Evolutionary conservation across 2,888 invertebrate species (phyloP).

Genomic region (Orgyia antiqua): DNA sequence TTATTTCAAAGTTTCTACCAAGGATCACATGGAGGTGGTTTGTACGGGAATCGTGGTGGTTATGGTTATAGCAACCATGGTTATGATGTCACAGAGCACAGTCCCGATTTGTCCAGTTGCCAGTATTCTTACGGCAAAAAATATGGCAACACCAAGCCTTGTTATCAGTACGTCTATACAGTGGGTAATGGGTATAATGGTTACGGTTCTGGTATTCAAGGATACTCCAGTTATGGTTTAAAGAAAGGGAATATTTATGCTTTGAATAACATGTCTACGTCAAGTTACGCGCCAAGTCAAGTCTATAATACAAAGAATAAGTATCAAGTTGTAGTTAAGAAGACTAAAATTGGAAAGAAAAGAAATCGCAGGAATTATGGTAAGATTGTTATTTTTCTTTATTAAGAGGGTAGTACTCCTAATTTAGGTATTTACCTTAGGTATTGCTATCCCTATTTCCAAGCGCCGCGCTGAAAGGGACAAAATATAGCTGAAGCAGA

Average conservation of each 20-base stretch:
- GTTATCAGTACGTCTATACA: slow-evolving; percentile 29
- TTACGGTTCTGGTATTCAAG: slow-evolving; percentile 16
- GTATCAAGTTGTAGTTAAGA: slow-evolving; percentile 55
- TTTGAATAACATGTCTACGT: slow-evolving; percentile 26
- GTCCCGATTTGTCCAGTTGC: slow-evolving; percentile 14
- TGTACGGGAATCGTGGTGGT: slow-evolving; percentile 7
- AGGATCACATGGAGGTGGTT: background rate
- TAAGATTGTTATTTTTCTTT: slow-evolving; percentile 36
- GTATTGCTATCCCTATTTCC: too few relatives aligned
- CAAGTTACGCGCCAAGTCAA: slow-evolving; percentile 47
- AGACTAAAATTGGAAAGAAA: slow-evolving; percentile 37
- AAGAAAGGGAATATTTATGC: slow-evolving; percentile 41
- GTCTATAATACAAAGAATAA: slow-evolving; percentile 47
- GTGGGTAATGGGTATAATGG: slow-evolving; percentile 20
- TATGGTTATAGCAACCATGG: slow-evolving; percentile 1
- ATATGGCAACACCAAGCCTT: slow-evolving; percentile 14
- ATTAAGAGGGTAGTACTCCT: too few relatives aligned
- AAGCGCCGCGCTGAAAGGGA: too few relatives aligned
- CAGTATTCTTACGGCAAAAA: slow-evolving; percentile 26
- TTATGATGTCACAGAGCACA: slow-evolving; percentile 3
- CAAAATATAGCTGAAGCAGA: too few relatives aligned
- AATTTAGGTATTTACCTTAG: too few relatives aligned
- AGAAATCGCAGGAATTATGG: slow-evolving; percentile 41
- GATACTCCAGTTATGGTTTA: slow-evolving; percentile 23
- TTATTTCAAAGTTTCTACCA: slow-evolving; percentile 45